Conservation (phyloP, 2,888 invertebrate genomes). For the Ochropacha duplaris region DNA sequence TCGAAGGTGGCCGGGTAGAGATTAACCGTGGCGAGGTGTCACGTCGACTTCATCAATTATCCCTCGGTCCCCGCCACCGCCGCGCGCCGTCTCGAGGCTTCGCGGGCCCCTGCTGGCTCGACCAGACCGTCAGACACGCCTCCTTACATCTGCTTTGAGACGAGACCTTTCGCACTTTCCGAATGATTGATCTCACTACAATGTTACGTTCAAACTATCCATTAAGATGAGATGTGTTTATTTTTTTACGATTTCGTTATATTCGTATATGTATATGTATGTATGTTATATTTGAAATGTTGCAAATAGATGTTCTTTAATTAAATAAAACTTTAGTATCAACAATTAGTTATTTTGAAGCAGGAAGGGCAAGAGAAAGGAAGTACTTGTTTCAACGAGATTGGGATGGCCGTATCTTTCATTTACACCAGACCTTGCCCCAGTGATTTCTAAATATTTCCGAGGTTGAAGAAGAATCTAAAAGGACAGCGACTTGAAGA, state of each 20-base stretch:
- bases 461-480: no score
- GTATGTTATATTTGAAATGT: not conserved
- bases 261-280: not conserved
- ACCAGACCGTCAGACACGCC: conserved; percentile 40
- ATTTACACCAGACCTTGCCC: no score
- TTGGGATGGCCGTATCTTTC: no score
- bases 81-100: conserved; percentile 17
- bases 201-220: not conserved
- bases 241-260: not conserved
- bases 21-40: conserved; percentile 57
- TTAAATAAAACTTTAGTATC: not conserved
- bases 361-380: not conserved
- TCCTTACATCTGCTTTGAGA: conserved; percentile 33
- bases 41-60: conserved; percentile 73
- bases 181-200: conserved; percentile 14
- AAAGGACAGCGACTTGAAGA: no score
- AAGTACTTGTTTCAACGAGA: no score
- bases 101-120: conserved; percentile 31
- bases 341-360: not conserved
- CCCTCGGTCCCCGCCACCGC: conserved; percentile 35
- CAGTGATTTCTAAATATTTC: no score
- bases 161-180: conserved; percentile 23
- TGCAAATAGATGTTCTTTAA: not conserved
- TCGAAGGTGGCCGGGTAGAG: conserved; percentile 51
- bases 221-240: not conserved